A percentile compares a stretch with the other conserved stretches of the same genome.
These are phyloP conservation scores for Pangasius larnaudii DNA, from an alignment of 2,797 vertebrate species.

Conservation along the genomic window DNA sequence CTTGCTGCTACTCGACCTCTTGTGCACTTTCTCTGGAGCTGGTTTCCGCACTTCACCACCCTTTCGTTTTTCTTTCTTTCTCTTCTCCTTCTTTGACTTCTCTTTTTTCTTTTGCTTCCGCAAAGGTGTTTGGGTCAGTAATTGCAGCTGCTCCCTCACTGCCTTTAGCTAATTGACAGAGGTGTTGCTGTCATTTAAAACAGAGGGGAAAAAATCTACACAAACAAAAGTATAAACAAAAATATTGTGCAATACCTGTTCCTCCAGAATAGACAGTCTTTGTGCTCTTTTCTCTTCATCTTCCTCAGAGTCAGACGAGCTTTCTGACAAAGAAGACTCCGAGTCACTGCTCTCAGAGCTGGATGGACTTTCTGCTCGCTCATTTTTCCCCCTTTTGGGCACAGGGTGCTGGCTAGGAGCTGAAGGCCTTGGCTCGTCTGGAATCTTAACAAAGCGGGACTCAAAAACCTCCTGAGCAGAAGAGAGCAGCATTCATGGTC, in stretches of 20 bases:
- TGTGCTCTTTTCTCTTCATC: conserved; percentile 69
- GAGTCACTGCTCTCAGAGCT: conserved; percentile 70
- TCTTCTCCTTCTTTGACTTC: conserved; percentile 76
- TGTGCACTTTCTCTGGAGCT: conserved; percentile 63
- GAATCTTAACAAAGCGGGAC: conserved; percentile 82
- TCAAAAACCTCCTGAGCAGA: conserved; percentile 89
- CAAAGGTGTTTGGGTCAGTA: conserved; percentile 76
- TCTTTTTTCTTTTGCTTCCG: conserved; percentile 79
- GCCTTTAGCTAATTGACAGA: conserved; percentile 77
- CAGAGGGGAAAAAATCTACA: neutral
- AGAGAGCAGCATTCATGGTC: neutral
- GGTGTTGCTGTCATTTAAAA: neutral
- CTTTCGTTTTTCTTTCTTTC: conserved; percentile 69
- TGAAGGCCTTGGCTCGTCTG: conserved; percentile 70
- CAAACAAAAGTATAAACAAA: neutral
- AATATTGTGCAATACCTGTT: conserved; percentile 76
- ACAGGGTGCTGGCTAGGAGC: conserved; percentile 37
- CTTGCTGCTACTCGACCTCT: conserved; percentile 73
- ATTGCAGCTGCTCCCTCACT: conserved; percentile 82
- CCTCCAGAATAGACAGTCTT: conserved; percentile 77
- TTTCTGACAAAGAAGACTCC: conserved; percentile 68
- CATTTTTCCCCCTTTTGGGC: conserved; percentile 59
- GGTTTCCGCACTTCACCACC: conserved; percentile 70
- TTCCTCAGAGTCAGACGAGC: conserved; percentile 73
- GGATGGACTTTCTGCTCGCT: conserved; percentile 64